Evolutionary conservation across 2,888 invertebrate genomes (phyloP).

Genomic region (Brachynemurus nebulosus): DNA sequence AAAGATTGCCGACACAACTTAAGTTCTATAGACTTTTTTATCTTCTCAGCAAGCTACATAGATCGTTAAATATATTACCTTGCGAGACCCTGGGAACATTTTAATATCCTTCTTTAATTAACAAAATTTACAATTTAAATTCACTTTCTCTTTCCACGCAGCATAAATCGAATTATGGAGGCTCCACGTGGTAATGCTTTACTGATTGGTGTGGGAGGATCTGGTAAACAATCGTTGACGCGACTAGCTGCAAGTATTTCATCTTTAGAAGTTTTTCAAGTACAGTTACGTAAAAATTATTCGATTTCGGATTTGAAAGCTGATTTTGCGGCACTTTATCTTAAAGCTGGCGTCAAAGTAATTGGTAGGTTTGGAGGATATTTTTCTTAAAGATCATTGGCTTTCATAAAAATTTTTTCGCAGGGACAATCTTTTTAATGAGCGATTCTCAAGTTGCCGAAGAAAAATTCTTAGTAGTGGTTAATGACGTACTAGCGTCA

Average conservation of each 20-base stretch:
- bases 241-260: conserved; percentile 82
- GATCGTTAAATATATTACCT: no score
- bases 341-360: conserved; percentile 76
- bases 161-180: conserved; percentile 85
- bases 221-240: conserved; percentile 86
- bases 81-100: no score
- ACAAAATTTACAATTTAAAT: conserved; percentile 3
- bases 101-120: background rate
- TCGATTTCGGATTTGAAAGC: conserved; percentile 64
- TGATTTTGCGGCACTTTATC: conserved; percentile 60
- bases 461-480: conserved; percentile 78
- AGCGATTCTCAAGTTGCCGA: conserved; percentile 89
- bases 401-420: background rate
- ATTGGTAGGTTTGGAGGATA: conserved; percentile 37
- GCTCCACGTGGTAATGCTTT: conserved; percentile 84
- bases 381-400: background rate
- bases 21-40: no score
- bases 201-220: conserved; percentile 87
- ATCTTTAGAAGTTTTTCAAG: conserved; percentile 82
- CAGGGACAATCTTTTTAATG: conserved; percentile 77
- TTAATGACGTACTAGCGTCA: conserved; percentile 86
- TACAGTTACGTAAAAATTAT: conserved; percentile 71
- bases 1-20: no score
- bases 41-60: no score
- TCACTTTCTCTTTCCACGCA: conserved; percentile 24